Conservation (phyloP, 2,797 vertebrate genomes). For the Phrynocephalus guinanensis region DNA sequence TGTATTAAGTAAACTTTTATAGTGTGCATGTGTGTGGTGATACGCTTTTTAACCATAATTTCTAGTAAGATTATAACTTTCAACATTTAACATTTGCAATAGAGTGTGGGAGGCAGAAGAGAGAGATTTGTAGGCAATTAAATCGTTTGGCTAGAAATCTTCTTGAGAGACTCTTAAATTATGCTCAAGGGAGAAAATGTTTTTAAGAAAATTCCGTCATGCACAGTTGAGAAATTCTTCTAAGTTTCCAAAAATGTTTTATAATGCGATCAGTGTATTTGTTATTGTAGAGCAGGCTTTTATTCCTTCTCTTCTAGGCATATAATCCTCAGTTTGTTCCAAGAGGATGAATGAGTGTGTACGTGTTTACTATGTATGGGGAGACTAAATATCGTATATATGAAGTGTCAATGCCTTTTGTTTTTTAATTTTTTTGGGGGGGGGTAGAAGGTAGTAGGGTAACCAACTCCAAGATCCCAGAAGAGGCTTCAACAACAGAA, state of each 20-base stretch:
- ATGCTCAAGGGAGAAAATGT: neutral
- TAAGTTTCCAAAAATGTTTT: neutral
- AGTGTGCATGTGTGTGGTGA: neutral
- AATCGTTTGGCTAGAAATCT: neutral
- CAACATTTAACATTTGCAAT: neutral
- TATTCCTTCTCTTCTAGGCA: neutral
- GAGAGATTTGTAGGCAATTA: neutral
- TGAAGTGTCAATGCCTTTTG: too few species aligned
- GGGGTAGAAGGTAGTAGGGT: too few species aligned
- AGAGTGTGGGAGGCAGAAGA: neutral
- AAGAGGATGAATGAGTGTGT: neutral
- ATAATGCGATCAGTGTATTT: neutral
- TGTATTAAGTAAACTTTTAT: neutral
- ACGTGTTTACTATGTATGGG: too few species aligned
- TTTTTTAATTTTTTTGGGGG: too few species aligned
- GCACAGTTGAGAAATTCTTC: neutral
- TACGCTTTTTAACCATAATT: neutral
- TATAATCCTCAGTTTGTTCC: neutral
- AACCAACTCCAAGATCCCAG: too few species aligned
- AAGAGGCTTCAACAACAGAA: too few species aligned
- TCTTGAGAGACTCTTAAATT: slow-evolving; percentile 1
- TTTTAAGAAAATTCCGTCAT: neutral
- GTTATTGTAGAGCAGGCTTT: neutral
- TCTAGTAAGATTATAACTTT: neutral
- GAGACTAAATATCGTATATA: too few species aligned